phyloP scores from a whole-genome alignment of 2,113 vertebrate genomes.

The Pantherophis guttatus region DNA sequence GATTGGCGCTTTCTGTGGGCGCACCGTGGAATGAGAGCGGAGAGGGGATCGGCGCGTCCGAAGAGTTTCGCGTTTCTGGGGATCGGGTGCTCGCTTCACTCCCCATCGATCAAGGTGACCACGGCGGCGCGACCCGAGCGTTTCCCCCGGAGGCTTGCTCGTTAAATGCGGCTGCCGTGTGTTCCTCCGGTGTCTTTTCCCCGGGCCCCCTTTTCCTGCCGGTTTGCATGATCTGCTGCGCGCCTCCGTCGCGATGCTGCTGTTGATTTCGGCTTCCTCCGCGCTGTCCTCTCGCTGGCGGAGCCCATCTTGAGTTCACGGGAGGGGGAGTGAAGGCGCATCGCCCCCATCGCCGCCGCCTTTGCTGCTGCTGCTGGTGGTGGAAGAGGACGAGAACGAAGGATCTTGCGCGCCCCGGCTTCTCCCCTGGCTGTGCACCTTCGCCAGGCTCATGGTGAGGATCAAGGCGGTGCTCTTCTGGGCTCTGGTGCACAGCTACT shows the following conservation, averaged over 20 bases:
- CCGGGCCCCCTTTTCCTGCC: background rate
- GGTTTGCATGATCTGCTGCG: background rate
- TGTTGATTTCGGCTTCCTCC: conserved; percentile 6
- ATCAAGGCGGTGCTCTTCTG: conserved; percentile 82
- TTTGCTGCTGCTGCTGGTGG: conserved; percentile 39
- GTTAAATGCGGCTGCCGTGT: background rate
- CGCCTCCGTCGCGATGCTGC: conserved; percentile 9
- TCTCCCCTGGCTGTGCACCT: conserved; percentile 35
- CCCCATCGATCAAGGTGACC: background rate
- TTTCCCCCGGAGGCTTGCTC: background rate
- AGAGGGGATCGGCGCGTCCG: background rate
- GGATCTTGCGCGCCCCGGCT: background rate
- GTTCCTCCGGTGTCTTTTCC: background rate
- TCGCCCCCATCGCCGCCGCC: background rate
- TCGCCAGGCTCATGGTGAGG: conserved; percentile 70
- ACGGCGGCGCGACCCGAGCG: background rate
- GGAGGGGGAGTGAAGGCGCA: background rate
- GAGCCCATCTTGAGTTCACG: conserved; percentile 6
- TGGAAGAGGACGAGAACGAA: conserved; percentile 35
- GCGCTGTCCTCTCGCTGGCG: conserved; percentile 26
- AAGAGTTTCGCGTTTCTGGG: too few species aligned
- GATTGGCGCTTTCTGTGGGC: background rate
- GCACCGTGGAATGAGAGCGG: background rate
- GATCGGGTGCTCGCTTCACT: background rate
- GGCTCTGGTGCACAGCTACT: conserved; percentile 85